Conservation (phyloP, 2,113 vertebrate species). For the Redunca redunca region DNA sequence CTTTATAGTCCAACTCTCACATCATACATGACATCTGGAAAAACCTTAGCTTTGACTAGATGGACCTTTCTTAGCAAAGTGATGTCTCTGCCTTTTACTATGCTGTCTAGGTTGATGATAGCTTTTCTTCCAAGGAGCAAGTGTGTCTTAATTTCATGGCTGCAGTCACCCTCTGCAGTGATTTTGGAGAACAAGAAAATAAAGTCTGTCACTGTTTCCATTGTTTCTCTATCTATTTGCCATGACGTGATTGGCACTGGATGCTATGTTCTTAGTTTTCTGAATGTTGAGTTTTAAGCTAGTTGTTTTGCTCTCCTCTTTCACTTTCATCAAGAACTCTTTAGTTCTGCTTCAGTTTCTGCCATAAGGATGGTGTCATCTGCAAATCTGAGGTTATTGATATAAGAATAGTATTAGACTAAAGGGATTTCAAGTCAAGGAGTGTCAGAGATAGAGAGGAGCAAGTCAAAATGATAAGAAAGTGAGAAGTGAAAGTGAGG, state of each 20-base stretch:
- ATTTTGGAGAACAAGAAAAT: background rate
- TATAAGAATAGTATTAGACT: background rate
- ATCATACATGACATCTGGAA: background rate
- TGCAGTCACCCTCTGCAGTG: background rate
- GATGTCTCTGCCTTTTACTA: background rate
- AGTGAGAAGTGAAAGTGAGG: background rate
- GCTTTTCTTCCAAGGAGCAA: background rate
- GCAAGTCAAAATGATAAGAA: background rate
- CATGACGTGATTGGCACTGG: background rate
- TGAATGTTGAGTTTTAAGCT: background rate
- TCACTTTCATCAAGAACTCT: background rate
- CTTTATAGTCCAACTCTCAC: background rate
- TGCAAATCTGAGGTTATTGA: background rate
- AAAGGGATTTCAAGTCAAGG: background rate
- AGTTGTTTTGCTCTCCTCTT: accelerated
- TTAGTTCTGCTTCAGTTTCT: background rate
- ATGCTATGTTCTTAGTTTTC: background rate
- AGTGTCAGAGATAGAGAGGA: background rate
- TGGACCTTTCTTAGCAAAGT: background rate
- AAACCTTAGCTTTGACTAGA: background rate
- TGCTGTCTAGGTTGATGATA: background rate
- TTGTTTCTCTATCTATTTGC: background rate
- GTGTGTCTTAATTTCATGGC: background rate
- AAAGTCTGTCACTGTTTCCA: background rate
- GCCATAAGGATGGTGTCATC: background rate